Percentiles rank a stretch among this genome's conserved stretches.
Evolutionary conservation across 1,140 invertebrate genomes (phyloP).

Genomic region (Neomicropteryx cornuta): DNA sequence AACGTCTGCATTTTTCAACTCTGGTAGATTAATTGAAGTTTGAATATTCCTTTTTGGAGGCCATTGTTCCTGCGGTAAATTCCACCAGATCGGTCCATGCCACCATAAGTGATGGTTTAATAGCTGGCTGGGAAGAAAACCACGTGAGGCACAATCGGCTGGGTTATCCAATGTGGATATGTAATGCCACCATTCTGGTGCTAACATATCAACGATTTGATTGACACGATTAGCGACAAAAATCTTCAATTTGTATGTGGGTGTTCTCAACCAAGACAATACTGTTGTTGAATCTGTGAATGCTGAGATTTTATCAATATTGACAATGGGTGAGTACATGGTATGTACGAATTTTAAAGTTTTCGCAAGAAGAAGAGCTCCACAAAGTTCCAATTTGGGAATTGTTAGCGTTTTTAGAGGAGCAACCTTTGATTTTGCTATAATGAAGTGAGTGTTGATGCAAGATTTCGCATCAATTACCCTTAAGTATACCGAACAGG

Average conservation of each 20-base stretch:
- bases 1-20: too few relatives aligned
- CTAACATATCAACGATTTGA: slow-evolving; percentile 8
- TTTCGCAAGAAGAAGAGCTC: slow-evolving; percentile 3
- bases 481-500: slow-evolving; percentile 12
- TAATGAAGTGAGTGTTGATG: slow-evolving; percentile 5
- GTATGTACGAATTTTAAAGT: background rate
- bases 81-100: too few relatives aligned
- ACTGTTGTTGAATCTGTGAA: slow-evolving; percentile 9
- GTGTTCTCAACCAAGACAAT: slow-evolving; percentile 4
- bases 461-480: slow-evolving; percentile 7
- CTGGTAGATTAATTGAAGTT: too few relatives aligned
- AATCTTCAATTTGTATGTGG: slow-evolving; percentile 5
- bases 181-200: slow-evolving; percentile 23
- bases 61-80: too few relatives aligned
- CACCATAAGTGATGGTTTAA: too few relatives aligned
- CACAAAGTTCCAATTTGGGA: slow-evolving; percentile 9
- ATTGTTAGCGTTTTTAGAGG: slow-evolving; percentile 9
- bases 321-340: slow-evolving; percentile 2
- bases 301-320: slow-evolving; percentile 4
- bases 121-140: too few relatives aligned
- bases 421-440: slow-evolving; percentile 10
- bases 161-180: slow-evolving; percentile 24
- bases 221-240: slow-evolving; percentile 8
- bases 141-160: too few relatives aligned
- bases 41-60: too few relatives aligned